Evolutionary conservation across 2,113 vertebrate genomes (phyloP), one percentile per base, ranked within the genome.

Genomic region (Triplophysa siluroides): DNA sequence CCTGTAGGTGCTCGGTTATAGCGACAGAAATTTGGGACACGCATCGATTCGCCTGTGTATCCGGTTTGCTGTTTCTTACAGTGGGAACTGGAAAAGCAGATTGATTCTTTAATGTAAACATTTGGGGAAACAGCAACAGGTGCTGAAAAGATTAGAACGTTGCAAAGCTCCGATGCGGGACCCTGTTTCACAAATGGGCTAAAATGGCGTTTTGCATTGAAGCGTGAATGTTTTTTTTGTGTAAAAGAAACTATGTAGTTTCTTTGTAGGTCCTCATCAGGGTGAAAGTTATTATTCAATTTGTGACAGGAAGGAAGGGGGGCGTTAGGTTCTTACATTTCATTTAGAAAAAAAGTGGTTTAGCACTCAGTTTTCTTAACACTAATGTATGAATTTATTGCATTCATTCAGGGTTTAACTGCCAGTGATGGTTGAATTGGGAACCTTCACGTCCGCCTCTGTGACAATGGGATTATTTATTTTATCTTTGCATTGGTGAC

Each of bases 1-100:
- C 50, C 26, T 76, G 64, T 43, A 47, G 58, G 50, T 76, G 43
- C 80, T 77, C 64, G 41, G 70, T 77, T 72, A 82, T 41, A 13
- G 14, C 10, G 52, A 24, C 19, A 23, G 52, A 81, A 21, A 23
- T n/a, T 43, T 73, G 58, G 24, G 38, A 29, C 19, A 78, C 43
- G 43, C 11, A 12, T 24, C n/a, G 21, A 60, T 60, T n/a, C 33
- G 38, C 24, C 33, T 13, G 50, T 50, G 47, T 71, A 71, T 78
- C 61, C 4, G 50, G 21, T 43, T 58, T 33, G 23, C n/a, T 65
- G 47, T 47, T 24, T 38, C 8, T 26, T 26, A 16, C 68, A 23
- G n/a, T 60, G 56, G n/a, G 38, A 73, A 29, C 1, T 6, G 12
- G 54, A 14, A 33, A 14, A 56, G 12, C 13, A 16, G 10, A 45